phyloP scores from a whole-genome alignment of 2,888 invertebrate genomes.

The Ophioninae sp. region DNA sequence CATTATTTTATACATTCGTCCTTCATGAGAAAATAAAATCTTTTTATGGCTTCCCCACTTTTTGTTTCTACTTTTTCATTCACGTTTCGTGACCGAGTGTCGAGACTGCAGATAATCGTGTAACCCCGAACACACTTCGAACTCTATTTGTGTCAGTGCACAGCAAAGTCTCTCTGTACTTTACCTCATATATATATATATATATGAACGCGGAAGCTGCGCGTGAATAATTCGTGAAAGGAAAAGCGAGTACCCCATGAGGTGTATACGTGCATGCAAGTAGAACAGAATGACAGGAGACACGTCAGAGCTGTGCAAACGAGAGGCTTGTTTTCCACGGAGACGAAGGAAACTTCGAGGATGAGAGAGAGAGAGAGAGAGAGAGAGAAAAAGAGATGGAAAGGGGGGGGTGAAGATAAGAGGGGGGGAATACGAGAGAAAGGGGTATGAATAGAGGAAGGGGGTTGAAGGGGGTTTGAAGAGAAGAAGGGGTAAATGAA shows the following conservation, averaged over 20 bases:
- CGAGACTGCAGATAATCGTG: neutral
- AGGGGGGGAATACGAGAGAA: neutral
- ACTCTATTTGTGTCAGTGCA: conserved; percentile 7
- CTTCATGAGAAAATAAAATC: neutral
- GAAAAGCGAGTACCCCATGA: conserved; percentile 3
- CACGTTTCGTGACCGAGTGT: neutral
- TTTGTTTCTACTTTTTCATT: neutral
- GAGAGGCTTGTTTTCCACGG: conserved; percentile 11
- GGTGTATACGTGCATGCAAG: conserved; percentile 24
- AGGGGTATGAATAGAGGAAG: neutral
- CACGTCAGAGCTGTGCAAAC: conserved; percentile 20
- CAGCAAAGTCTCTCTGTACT: neutral
- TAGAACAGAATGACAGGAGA: conserved; percentile 29
- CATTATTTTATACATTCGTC: neutral
- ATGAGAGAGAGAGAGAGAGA: neutral
- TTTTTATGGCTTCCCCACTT: neutral
- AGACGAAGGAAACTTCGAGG: neutral
- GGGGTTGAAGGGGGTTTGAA: neutral
- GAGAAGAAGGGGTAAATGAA: neutral
- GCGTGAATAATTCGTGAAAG: conserved; percentile 32
- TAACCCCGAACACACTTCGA: neutral
- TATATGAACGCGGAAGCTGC: neutral
- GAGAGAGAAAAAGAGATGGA: neutral
- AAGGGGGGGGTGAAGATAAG: neutral
- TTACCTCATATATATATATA: neutral